Conservation (phyloP, 1,140 invertebrate genomes). For the Pentalonia nigronervosa region DNA sequence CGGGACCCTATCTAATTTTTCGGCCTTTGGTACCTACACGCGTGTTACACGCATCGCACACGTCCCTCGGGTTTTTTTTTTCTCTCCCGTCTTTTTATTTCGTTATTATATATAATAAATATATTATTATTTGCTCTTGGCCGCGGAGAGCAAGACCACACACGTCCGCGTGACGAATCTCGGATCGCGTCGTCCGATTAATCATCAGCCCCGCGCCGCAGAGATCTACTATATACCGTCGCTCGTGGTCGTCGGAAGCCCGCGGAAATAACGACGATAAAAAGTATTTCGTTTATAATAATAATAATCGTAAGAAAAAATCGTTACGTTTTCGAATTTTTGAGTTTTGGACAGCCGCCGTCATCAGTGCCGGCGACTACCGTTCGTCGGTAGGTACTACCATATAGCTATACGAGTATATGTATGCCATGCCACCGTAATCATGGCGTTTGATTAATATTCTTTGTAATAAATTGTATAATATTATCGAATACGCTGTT, state of each 20-base stretch:
- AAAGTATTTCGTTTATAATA: too few species aligned
- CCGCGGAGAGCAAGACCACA: constrained; percentile 18
- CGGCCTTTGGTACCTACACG: too few species aligned
- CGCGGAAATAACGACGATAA: background rate
- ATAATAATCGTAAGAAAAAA: background rate
- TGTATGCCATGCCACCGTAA: too few species aligned
- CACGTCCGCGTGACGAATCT: constrained; percentile 42
- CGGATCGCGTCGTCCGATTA: constrained; percentile 26
- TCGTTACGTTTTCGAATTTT: constrained; percentile 9
- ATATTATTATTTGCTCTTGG: background rate
- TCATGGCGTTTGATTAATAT: too few species aligned
- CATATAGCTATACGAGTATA: too few species aligned
- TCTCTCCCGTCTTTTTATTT: background rate
- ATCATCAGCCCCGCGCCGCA: background rate
- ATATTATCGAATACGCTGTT: too few species aligned
- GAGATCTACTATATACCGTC: background rate
- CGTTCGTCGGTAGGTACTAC: background rate
- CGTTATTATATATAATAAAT: background rate
- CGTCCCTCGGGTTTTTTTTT: background rate
- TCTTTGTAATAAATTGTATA: too few species aligned
- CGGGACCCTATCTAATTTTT: background rate
- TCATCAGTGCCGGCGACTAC: constrained; percentile 23
- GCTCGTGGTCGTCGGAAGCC: background rate
- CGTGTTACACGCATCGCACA: background rate
- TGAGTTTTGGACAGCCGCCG: background rate